A percentile compares a stretch with the other conserved stretches of the same genome.
These are phyloP conservation scores for Catocala sponsa DNA, from an alignment of 2,888 invertebrate genomes.

Conservation along the genomic window DNA sequence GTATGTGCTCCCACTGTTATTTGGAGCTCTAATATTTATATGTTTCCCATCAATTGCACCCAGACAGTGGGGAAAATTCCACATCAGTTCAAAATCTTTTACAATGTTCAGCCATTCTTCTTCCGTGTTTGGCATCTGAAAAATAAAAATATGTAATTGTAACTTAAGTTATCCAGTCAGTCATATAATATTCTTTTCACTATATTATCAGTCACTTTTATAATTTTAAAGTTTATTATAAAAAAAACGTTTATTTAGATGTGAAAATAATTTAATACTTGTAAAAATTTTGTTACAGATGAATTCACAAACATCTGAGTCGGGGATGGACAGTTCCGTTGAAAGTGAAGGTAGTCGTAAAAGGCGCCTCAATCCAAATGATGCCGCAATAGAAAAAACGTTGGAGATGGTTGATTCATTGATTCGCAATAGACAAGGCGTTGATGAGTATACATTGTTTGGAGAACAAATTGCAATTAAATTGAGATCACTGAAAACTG, in stretches of 20 bases:
- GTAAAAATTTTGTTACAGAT: conserved; percentile 28
- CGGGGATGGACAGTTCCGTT: conserved; percentile 35
- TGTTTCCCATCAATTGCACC: conserved; percentile 44
- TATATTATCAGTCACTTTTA: conserved; percentile 1
- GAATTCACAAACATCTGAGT: conserved; percentile 35
- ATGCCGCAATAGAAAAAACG: conserved; percentile 36
- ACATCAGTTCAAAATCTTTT: conserved; percentile 18
- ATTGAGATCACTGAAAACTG: conserved; percentile 35
- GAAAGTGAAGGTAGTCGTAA: conserved; percentile 38
- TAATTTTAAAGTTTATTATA: conserved; percentile 1
- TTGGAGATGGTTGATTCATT: conserved; percentile 20
- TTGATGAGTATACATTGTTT: conserved; percentile 37
- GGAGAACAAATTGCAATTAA: conserved; percentile 35
- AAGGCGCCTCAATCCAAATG: conserved; percentile 32
- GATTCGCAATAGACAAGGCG: conserved; percentile 35
- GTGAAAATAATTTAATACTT: conserved; percentile 27
- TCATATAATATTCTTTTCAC: conserved; percentile 2
- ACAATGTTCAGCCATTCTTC: conserved; percentile 25
- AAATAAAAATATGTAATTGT: conserved; percentile 21
- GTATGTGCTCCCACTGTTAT: conserved; percentile 29
- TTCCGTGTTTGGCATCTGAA: conserved; percentile 29
- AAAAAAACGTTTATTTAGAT: conserved; percentile 17
- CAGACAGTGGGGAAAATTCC: conserved; percentile 39
- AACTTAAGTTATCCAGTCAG: conserved; percentile 15
- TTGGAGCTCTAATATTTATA: conserved; percentile 33